Evolutionary conservation across 2,113 vertebrate genomes (phyloP), one percentile per base, ranked within the genome.

Genomic region (Coryphaenoides rupestris): DNA sequence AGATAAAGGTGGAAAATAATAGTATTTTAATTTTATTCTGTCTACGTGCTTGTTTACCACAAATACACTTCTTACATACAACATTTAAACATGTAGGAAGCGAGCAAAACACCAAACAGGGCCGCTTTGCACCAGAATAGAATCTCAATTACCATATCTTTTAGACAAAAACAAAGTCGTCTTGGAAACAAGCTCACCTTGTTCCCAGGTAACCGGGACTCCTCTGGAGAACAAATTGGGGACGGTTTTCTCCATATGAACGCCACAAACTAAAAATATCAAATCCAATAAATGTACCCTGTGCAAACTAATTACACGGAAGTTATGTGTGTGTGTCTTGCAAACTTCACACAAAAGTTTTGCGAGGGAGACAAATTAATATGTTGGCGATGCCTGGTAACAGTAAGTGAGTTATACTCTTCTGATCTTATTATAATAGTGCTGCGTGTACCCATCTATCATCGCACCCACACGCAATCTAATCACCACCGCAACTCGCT

Each of bases 221-320:
- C 26, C 66, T 62, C 22, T 19, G 26, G 13, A 60, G 9, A 9
- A 40, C 33, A 60, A 40, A 62, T 21, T 0, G 3, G 59, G n/a
- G 55, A 22, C n/a, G n/a, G 12, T 40, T 21, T 7, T 10, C 9
- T 40, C 13, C 2, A 40, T 40, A 10, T 40, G 33, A 40, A 26
- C 3, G 26, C n/a, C 4, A 3, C 17, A n/a, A 15, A 57, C 22
- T 16, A 57, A 33, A 40, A 19, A 58, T 33, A 19, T 33, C 19
- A 21, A 55, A 50, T 22, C 21, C 54, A 55, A 55, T 0, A 57
- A 56, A 16, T 49, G 9, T 19, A 40, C 5, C 33, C 33, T 1
- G 24, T 21, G 49, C 4, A 76, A 74, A 69, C 60, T 69, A 66
- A 77, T 68, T 58, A 73, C 17, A 3, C 58, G 49, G 26, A 17